Conservation (phyloP, 1,140 invertebrate species). For the Macrosteles quadrilineatus region DNA sequence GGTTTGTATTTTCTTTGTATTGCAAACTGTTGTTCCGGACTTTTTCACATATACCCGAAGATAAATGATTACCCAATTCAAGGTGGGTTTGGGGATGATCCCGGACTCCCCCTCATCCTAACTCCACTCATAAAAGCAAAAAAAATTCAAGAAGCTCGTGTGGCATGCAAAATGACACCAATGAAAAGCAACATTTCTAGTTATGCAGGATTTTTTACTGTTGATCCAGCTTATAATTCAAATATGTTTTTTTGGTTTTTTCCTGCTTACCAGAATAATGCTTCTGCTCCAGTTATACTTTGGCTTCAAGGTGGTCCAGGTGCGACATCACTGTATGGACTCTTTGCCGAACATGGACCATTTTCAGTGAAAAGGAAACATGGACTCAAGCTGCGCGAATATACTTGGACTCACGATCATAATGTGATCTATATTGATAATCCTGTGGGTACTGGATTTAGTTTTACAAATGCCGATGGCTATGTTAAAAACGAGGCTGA, state of each 20-base stretch:
- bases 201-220: slow-evolving; percentile 71
- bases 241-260: slow-evolving; percentile 83
- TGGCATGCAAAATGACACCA: slow-evolving; percentile 49
- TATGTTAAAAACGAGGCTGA: slow-evolving; percentile 66
- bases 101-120: slow-evolving; percentile 62
- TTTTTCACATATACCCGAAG: no score
- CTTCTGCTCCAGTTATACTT: slow-evolving; percentile 63
- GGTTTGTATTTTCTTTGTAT: no score
- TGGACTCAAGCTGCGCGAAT: slow-evolving; percentile 48
- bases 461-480: slow-evolving; percentile 64
- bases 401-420: slow-evolving; percentile 24
- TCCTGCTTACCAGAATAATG: slow-evolving; percentile 55
- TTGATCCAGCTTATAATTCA: slow-evolving; percentile 59
- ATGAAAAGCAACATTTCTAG: slow-evolving; percentile 47
- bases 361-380: slow-evolving; percentile 7
- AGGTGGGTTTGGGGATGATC: no score
- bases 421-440: slow-evolving; percentile 76
- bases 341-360: slow-evolving; percentile 66
- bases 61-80: no score
- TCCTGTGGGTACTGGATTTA: slow-evolving; percentile 52
- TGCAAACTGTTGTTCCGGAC: no score
- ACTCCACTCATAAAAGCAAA: slow-evolving; percentile 65
- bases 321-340: slow-evolving; percentile 64
- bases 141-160: slow-evolving; percentile 55
- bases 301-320: slow-evolving; percentile 81